Conservation (phyloP, 2,113 vertebrate genomes). For the Muscicapa adusta region DNA sequence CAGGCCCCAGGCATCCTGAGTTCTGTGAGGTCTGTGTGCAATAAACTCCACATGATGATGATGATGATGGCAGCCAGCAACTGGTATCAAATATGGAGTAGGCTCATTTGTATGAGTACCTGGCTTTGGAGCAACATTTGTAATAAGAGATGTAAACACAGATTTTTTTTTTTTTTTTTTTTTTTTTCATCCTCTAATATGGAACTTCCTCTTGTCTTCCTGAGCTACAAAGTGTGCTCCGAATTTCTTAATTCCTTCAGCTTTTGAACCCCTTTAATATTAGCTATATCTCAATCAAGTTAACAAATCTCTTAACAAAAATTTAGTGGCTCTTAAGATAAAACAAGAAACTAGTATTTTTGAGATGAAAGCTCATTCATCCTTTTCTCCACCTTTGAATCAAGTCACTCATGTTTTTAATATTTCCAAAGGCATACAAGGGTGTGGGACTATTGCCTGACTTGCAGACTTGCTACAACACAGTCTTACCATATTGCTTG, state of each 20-base stretch:
- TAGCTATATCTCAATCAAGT: neutral
- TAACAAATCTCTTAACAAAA: neutral
- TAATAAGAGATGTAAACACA: neutral
- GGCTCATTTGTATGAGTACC: neutral
- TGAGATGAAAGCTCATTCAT: neutral
- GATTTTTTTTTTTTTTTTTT: neutral
- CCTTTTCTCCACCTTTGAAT: neutral
- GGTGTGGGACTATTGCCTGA: neutral
- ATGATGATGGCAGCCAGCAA: neutral
- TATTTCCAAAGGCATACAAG: neutral
- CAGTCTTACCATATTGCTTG: neutral
- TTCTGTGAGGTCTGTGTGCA: neutral
- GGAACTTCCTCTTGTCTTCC: neutral
- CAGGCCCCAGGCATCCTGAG: neutral
- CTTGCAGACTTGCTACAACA: neutral
- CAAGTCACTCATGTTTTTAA: neutral
- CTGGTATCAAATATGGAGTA: neutral
- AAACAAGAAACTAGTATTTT: neutral
- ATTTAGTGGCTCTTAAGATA: neutral
- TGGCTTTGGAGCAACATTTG: neutral
- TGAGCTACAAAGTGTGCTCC: neutral
- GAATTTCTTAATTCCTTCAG: neutral
- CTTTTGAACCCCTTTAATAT: neutral
- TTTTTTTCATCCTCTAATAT: neutral
- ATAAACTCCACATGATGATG: rapidly evolving